Evolutionary conservation across 2,888 invertebrate genomes (phyloP).

Genomic region (Epinotia nisella): DNA sequence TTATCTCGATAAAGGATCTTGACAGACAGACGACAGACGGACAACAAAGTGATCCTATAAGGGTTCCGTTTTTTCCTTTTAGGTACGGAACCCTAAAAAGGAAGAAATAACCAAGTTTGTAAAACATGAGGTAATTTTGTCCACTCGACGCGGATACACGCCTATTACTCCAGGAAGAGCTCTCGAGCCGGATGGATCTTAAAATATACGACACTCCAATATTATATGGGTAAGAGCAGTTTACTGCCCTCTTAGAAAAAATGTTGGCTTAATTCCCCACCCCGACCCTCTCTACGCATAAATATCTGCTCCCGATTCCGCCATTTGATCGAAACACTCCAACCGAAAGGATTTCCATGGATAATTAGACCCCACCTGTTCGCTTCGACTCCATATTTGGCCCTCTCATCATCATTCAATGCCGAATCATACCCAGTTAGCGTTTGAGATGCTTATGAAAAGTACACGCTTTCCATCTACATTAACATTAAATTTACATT

Average conservation of each 20-base stretch:
- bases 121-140: constrained; percentile 67
- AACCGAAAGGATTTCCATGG: constrained; percentile 61
- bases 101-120: too few species aligned
- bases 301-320: constrained; percentile 75
- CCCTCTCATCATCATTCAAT: constrained; percentile 28
- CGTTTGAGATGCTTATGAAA: constrained; percentile 54
- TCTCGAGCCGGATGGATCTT: constrained; percentile 77
- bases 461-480: constrained; percentile 54
- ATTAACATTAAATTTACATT: constrained; percentile 64
- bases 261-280: constrained; percentile 79
- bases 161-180: constrained; percentile 65
- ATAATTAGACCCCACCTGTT: constrained; percentile 71
- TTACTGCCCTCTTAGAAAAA: constrained; percentile 82
- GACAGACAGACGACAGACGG: too few species aligned
- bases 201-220: constrained; percentile 82
- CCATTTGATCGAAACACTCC: constrained; percentile 72
- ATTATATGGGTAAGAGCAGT: constrained; percentile 74
- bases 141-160: constrained; percentile 74
- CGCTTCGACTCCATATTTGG: constrained; percentile 40
- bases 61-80: too few species aligned
- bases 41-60: too few species aligned
- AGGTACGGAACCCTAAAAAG: too few species aligned
- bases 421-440: constrained; percentile 39
- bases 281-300: constrained; percentile 63
- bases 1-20: too few species aligned